phyloP scores from a whole-genome alignment of 2,888 invertebrate genomes.

The Capitulum mitella region DNA sequence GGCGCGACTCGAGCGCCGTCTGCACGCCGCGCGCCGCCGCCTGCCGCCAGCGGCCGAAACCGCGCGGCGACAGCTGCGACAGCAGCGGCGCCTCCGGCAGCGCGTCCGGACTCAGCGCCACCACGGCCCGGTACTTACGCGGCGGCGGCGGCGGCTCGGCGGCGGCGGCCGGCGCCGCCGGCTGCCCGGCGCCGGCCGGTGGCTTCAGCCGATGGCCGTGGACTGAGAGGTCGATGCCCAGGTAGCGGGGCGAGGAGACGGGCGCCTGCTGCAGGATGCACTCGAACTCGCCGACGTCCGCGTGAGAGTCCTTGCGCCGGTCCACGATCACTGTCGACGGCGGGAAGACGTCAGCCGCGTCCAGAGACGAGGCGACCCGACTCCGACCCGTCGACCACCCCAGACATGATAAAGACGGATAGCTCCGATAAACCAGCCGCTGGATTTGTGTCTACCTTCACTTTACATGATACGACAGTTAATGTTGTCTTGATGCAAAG shows the following conservation, averaged over 20 bases:
- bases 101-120: not conserved
- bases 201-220: slow-evolving; percentile 18
- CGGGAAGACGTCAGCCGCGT: too few relatives aligned
- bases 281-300: slow-evolving; percentile 36
- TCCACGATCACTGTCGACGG: slow-evolving; percentile 35
- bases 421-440: too few relatives aligned
- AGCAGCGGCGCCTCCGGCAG: slow-evolving; percentile 9
- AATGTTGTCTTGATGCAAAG: too few relatives aligned
- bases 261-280: slow-evolving; percentile 33
- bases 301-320: slow-evolving; percentile 31
- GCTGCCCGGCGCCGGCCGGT: not conserved
- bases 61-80: slow-evolving; percentile 17
- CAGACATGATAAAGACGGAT: too few relatives aligned
- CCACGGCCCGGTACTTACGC: slow-evolving; percentile 6
- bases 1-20: not conserved
- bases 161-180: not conserved
- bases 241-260: slow-evolving; percentile 33
- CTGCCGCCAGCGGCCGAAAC: slow-evolving; percentile 15
- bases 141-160: not conserved
- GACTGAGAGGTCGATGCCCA: slow-evolving; percentile 35
- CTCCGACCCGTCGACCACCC: too few relatives aligned
- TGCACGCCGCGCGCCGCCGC: not conserved
- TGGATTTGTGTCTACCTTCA: too few relatives aligned
- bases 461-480: too few relatives aligned
- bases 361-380: too few relatives aligned